These are phyloP conservation scores for Chloropsis hardwickii DNA, from an alignment of 2,113 vertebrate species.

Conservation along the genomic window DNA sequence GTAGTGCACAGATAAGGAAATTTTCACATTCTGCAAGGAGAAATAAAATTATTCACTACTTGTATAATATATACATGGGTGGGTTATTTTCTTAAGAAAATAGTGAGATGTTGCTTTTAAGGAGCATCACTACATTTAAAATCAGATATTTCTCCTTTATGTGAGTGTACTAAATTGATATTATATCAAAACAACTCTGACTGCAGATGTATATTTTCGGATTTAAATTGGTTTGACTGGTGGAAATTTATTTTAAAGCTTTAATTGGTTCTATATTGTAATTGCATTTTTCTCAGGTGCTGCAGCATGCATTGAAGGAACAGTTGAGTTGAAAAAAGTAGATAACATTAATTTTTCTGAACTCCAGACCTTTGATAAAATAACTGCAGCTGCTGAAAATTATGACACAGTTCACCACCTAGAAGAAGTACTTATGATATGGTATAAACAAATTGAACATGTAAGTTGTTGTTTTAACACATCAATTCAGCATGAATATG, in stretches of 20 bases:
- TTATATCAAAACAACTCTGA: background rate
- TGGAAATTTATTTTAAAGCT: background rate
- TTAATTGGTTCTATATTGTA: background rate
- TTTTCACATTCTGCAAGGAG: background rate
- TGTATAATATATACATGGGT: background rate
- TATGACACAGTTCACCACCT: slow-evolving; percentile 73
- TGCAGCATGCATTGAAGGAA: slow-evolving; percentile 70
- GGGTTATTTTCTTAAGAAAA: background rate
- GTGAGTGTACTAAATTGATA: background rate
- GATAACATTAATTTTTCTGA: slow-evolving; percentile 74
- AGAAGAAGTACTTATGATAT: slow-evolving; percentile 78
- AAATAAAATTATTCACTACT: background rate
- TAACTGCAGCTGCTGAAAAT: slow-evolving; percentile 73
- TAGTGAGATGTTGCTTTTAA: background rate
- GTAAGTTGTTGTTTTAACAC: slow-evolving; percentile 45
- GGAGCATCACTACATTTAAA: background rate
- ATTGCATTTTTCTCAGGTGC: slow-evolving; percentile 57
- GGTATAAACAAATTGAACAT: slow-evolving; percentile 83
- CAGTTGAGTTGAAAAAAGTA: slow-evolving; percentile 71
- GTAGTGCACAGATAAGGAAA: background rate
- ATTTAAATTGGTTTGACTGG: background rate
- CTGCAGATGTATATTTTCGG: background rate
- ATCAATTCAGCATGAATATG: background rate
- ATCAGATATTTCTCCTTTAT: background rate
- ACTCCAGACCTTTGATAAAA: slow-evolving; percentile 71